Conservation (phyloP, 2,797 vertebrate species). For the Sparus aurata region DNA sequence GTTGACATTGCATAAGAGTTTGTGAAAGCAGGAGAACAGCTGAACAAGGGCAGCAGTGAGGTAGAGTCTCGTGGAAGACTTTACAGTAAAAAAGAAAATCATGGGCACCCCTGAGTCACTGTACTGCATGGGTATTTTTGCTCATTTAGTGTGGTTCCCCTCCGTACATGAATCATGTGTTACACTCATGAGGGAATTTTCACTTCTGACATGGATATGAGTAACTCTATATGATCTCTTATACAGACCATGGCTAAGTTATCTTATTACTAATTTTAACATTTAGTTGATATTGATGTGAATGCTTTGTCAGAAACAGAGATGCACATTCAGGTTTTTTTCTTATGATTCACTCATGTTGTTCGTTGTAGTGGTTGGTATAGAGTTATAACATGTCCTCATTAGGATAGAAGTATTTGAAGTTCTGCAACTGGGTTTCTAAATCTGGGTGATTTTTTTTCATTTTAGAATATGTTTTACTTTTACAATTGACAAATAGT, state of each 20-base stretch:
- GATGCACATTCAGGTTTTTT: background rate
- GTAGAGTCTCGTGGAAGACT: conserved; percentile 31
- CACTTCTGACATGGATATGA: conserved; percentile 8
- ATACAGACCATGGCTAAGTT: conserved; percentile 10
- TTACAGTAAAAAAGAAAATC: conserved; percentile 33
- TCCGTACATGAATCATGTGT: conserved; percentile 42
- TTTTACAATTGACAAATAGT: background rate
- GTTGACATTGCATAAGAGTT: conserved; percentile 60
- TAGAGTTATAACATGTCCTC: background rate
- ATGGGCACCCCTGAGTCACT: conserved; percentile 33
- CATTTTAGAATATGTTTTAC: background rate
- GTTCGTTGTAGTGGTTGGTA: background rate
- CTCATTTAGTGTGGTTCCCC: conserved; percentile 29
- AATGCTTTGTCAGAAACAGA: conserved; percentile 1
- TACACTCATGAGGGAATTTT: conserved; percentile 43
- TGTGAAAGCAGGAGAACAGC: conserved; percentile 34
- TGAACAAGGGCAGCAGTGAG: conserved; percentile 41
- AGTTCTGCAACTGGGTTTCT: background rate
- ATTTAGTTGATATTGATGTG: background rate
- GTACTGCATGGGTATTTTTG: conserved; percentile 20
- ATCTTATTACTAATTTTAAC: conserved; percentile 13
- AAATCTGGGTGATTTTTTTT: background rate
- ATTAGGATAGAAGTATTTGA: background rate
- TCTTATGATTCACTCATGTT: background rate
- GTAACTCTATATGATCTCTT: conserved; percentile 28